Evolutionary conservation across 2,888 invertebrate species (phyloP), one percentile per base, ranked within the genome.

Genomic region (Philaethria dido): DNA sequence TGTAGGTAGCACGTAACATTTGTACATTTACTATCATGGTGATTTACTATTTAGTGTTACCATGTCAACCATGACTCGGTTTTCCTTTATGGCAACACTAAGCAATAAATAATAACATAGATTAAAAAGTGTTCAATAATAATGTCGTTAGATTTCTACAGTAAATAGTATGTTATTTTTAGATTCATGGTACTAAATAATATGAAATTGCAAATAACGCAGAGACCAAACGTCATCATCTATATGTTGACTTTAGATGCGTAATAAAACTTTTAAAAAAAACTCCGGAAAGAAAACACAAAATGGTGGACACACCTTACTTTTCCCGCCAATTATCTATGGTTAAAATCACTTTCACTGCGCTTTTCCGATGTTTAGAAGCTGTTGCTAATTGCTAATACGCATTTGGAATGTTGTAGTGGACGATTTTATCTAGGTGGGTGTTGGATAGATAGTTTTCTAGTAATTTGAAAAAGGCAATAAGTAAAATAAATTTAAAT

Each of bases 301-400:
- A 78, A 76, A 78, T 79, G 78, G 78, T 79, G 64, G 76, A 77
- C 80, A 74, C 78, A 73, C 75, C 75, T 77, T 77, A 82, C 82
- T 84, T 88, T 89, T 87, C 85, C 83, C 81, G 80, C 78, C 80
- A 85, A 85, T 84, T 85, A 84, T 69, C 76, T 71, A 76, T 78
- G 73, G 75, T 76, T 73, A 78, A 82, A 83, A 83, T 87, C 84
- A 85, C 91, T 91, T 91, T 91, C 89, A 79, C 82, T 74, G 72
- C 74, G 78, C 75, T 79, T 81, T 82, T 81, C 78, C 78, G 73
- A 76, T 74, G 66, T 72, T 72, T 69, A 75, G 71, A 76, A 74
- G 60, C 72, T 65, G 69, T 69, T 71, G 73, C 71, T 76, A 74
- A 78, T 75, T 72, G 55, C 63, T 45, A 39, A 45, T 65, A 59